Evolutionary conservation across 2,797 vertebrate genomes (phyloP).

Genomic region (Hephaestus fuliginosus): DNA sequence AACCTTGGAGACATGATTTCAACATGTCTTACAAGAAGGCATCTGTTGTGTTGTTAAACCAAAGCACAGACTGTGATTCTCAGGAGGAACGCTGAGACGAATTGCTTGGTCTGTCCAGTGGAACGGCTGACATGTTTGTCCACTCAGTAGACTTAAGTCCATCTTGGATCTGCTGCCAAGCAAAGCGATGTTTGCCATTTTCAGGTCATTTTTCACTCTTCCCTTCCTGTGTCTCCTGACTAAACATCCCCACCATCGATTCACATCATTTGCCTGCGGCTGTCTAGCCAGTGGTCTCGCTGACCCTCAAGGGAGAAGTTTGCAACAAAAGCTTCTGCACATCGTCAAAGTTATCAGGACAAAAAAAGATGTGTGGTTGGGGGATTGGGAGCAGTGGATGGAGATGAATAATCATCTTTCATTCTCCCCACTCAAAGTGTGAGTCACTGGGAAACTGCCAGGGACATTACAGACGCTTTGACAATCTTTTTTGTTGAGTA

Average conservation of each 20-base stretch:
- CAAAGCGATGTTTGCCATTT: conserved; percentile 35
- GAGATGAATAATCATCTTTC: conserved; percentile 58
- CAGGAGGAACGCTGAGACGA: conserved; percentile 4
- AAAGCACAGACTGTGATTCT: conserved; percentile 19
- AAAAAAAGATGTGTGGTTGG: background rate
- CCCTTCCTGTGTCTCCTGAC: conserved; percentile 43
- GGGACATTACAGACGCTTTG: conserved; percentile 21
- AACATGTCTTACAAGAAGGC: conserved; percentile 21
- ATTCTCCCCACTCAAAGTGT: conserved; percentile 39
- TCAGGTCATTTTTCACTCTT: conserved; percentile 53
- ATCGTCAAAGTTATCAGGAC: background rate
- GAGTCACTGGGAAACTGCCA: conserved; percentile 60
- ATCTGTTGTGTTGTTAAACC: conserved; percentile 35
- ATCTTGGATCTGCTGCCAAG: conserved; percentile 39
- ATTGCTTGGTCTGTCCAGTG: conserved; percentile 16
- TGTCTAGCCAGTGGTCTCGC: conserved; percentile 58
- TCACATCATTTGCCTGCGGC: conserved; percentile 55
- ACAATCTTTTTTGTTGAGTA: conserved; percentile 40
- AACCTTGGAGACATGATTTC: conserved; percentile 48
- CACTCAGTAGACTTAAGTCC: conserved; percentile 7
- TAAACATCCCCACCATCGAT: conserved; percentile 52
- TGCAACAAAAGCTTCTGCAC: conserved; percentile 34
- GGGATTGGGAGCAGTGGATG: conserved; percentile 6
- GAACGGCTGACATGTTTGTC: conserved; percentile 41
- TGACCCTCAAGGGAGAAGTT: conserved; percentile 49